phyloP scores from a whole-genome alignment of 2,888 invertebrate genomes.

The Drosophila pseudotalamancana region DNA sequence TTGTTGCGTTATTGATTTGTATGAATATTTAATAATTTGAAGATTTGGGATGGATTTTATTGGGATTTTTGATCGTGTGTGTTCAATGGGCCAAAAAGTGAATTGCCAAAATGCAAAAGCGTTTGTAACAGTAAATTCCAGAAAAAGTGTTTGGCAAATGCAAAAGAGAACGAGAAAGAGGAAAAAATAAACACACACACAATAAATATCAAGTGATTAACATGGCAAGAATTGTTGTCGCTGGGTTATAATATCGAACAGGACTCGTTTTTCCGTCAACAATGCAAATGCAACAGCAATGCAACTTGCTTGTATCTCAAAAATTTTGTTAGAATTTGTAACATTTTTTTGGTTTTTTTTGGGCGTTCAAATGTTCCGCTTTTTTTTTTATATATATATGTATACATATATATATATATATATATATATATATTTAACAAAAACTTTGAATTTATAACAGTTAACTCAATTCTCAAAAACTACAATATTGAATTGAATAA shows the following conservation, averaged over 20 bases:
- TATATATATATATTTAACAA: slow-evolving; percentile 16
- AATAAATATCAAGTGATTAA: slow-evolving; percentile 47
- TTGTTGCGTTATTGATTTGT: slow-evolving; percentile 14
- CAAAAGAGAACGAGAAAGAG: slow-evolving; percentile 31
- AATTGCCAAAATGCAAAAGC: slow-evolving; percentile 25
- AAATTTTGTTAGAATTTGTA: slow-evolving; percentile 44
- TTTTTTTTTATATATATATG: too few relatives aligned
- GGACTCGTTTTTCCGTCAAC: slow-evolving; percentile 31
- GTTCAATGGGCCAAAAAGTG: slow-evolving; percentile 36
- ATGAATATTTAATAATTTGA: slow-evolving; percentile 12
- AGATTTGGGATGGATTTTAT: slow-evolving; percentile 17
- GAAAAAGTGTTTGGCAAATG: slow-evolving; percentile 20
- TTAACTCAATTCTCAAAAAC: slow-evolving; percentile 30
- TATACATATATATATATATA: too few relatives aligned
- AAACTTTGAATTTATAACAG: slow-evolving; percentile 35
- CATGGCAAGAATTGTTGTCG: slow-evolving; percentile 40
- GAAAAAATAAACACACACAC: slow-evolving; percentile 42
- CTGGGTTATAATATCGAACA: slow-evolving; percentile 14
- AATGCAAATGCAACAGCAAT: slow-evolving; percentile 63
- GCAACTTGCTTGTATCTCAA: slow-evolving; percentile 52
- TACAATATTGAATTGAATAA: slow-evolving; percentile 20
- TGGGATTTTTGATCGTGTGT: slow-evolving; percentile 44
- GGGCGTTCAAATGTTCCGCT: slow-evolving; percentile 25
- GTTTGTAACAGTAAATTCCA: slow-evolving; percentile 18
- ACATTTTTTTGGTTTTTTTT: slow-evolving; percentile 41